These are phyloP conservation scores for Columba janthina DNA, from an alignment of 2,113 vertebrate genomes.

Conservation along the genomic window DNA sequence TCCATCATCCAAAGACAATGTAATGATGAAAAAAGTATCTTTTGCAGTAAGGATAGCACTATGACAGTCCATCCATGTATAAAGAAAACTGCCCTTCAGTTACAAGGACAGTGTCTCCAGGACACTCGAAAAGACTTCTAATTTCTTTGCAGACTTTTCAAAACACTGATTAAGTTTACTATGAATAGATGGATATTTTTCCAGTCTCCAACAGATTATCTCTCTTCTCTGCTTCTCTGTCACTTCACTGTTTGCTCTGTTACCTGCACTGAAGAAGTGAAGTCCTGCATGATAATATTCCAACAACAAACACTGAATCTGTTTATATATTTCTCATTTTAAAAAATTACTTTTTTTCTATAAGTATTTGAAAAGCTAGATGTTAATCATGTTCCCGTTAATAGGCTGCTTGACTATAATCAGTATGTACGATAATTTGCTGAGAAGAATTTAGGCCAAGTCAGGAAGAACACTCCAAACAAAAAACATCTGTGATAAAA, in stretches of 20 bases:
- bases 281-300: neutral
- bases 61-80: neutral
- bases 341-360: rapidly evolving
- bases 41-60: neutral
- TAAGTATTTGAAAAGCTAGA: neutral
- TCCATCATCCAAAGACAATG: neutral
- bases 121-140: neutral
- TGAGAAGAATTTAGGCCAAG: constrained; percentile 36
- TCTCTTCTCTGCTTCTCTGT: neutral
- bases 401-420: neutral
- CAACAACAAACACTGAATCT: neutral
- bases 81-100: neutral
- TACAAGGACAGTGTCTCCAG: neutral
- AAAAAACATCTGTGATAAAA: constrained; percentile 65
- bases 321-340: neutral
- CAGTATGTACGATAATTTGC: neutral
- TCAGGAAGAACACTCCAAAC: constrained; percentile 21
- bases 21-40: neutral
- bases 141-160: neutral
- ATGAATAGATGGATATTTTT: neutral
- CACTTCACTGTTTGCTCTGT: neutral
- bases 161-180: neutral
- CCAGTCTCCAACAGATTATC: neutral
- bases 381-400: neutral
- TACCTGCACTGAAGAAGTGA: neutral